Evolutionary conservation across 2,888 invertebrate genomes (phyloP), one percentile per base, ranked within the genome.

Genomic region (Hydraecia micacea): DNA sequence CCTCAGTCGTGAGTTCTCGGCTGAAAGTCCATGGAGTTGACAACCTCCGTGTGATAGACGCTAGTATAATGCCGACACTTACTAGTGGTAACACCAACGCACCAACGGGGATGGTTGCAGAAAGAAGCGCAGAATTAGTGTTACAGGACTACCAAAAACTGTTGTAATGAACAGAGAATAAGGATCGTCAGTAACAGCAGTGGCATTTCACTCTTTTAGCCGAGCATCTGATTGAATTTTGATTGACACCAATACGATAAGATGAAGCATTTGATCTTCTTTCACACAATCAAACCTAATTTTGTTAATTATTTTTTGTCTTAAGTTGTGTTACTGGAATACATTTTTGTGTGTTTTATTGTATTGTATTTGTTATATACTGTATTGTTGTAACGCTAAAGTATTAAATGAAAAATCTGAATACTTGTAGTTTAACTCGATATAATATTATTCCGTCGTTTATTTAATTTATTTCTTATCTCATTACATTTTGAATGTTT

Each of bases 21-120:
- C 92, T 98, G 11, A 97, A 95, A 80, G 97, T 98, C 0, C 97
- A 98, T 77, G 98, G 98, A 0, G 95, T 98, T 0, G 91, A 94
- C 18, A 97, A 97, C 21, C 93, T 98, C 3, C 96, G 98, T 46
- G 98, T 98, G 0, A 97, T 97, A 0, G 98, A 98, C 91, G 98
- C 98, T 0, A 98, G 98, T 75, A 97, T 98, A 73, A 98, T 98
- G 98, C 98, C 98, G 0, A 96, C 93, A 8, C 97, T 98, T 69
- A 97, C 98, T 0, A 98, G 98, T 90, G 98, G 98, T 0, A 98
- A 98, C 91, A 98, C 98, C 0, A 98, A 98, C 90, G 98, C 98
- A 0, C 98, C 98, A 0, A 97, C 97, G 0, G 98, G 98, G 11
- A 98, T 98, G 98, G 98, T 98, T 71, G 98, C 97, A 0, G 98